phyloP scores from a whole-genome alignment of 1,140 invertebrate genomes.

The Calliopsis andreniformis region DNA sequence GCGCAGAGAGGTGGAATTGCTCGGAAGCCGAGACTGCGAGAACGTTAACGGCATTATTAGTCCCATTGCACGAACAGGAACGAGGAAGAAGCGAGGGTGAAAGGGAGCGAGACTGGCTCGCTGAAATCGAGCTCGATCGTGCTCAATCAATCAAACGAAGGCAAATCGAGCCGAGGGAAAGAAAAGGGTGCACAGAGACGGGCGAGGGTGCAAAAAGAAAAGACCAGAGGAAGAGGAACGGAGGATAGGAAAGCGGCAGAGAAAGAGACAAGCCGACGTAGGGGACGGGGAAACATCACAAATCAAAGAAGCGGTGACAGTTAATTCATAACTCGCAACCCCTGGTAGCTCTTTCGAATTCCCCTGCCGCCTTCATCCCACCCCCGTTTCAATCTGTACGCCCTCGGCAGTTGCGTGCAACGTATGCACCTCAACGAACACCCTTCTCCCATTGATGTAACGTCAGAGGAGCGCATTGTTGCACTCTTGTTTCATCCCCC shows the following conservation, averaged over 20 bases:
- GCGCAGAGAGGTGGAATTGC: neutral
- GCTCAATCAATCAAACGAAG: slow-evolving; percentile 69
- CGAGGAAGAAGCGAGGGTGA: neutral
- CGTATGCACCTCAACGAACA: slow-evolving; percentile 53
- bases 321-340: slow-evolving; percentile 73
- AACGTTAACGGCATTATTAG: slow-evolving; percentile 58
- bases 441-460: slow-evolving; percentile 28
- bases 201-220: neutral
- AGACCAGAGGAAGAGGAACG: slow-evolving; percentile 6
- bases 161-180: slow-evolving; percentile 62
- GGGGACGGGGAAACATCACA: slow-evolving; percentile 61
- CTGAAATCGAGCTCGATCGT: slow-evolving; percentile 61
- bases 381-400: slow-evolving; percentile 63
- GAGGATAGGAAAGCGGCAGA: neutral
- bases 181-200: slow-evolving; percentile 37
- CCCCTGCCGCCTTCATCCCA: slow-evolving; percentile 20
- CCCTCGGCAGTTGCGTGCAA: slow-evolving; percentile 61
- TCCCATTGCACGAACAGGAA: slow-evolving; percentile 25
- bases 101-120: neutral
- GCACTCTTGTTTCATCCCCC: slow-evolving; percentile 52
- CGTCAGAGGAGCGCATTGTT: slow-evolving; percentile 38
- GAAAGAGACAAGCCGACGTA: slow-evolving; percentile 14
- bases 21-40: slow-evolving; percentile 8
- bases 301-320: slow-evolving; percentile 72
- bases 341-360: slow-evolving; percentile 28